Conservation (phyloP, 1,140 invertebrate genomes). For the Sitodiplosis mosellana region DNA sequence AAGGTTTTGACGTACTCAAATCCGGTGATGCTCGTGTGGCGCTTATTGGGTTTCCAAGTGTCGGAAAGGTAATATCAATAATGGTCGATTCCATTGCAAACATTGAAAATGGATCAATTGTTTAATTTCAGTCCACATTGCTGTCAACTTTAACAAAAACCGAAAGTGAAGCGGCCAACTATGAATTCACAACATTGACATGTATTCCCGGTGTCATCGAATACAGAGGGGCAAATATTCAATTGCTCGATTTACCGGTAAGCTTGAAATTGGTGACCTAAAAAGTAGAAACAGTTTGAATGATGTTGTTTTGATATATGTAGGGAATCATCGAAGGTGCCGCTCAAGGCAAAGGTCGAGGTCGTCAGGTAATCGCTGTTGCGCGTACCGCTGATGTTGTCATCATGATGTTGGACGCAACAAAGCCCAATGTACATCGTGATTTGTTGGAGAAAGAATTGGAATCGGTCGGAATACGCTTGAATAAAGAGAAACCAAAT, state of each 20-base stretch:
- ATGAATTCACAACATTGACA: conserved; percentile 98
- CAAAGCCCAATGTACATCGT: conserved; percentile 88
- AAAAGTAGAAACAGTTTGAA: too few species aligned
- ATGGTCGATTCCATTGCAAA: too few species aligned
- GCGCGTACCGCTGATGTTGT: conserved; percentile 91
- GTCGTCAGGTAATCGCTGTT: conserved; percentile 84
- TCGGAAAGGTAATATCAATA: conserved; percentile 93
- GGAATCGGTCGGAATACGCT: conserved; percentile 87
- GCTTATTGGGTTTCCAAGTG: conserved; percentile 95
- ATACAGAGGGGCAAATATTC: conserved; percentile 96
- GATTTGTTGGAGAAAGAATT: conserved; percentile 81
- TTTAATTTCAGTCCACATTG: too few species aligned
- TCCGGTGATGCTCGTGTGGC: conserved; percentile 97
- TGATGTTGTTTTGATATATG: too few species aligned
- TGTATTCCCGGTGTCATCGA: conserved; percentile 98
- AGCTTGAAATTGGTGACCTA: too few species aligned
- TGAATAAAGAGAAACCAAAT: conserved; percentile 88
- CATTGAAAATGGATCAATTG: too few species aligned
- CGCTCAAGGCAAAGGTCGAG: conserved; percentile 65
- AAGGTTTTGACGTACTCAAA: conserved; percentile 99
- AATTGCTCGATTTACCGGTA: conserved; percentile 89
- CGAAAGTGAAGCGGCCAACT: conserved; percentile 87
- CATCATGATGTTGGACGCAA: conserved; percentile 97
- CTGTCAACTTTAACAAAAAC: conserved; percentile 87
- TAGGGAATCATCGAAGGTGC: conserved; percentile 3